These are phyloP conservation scores for Crotalus viridis DNA, from an alignment of 2,113 vertebrate genomes.

Conservation along the genomic window DNA sequence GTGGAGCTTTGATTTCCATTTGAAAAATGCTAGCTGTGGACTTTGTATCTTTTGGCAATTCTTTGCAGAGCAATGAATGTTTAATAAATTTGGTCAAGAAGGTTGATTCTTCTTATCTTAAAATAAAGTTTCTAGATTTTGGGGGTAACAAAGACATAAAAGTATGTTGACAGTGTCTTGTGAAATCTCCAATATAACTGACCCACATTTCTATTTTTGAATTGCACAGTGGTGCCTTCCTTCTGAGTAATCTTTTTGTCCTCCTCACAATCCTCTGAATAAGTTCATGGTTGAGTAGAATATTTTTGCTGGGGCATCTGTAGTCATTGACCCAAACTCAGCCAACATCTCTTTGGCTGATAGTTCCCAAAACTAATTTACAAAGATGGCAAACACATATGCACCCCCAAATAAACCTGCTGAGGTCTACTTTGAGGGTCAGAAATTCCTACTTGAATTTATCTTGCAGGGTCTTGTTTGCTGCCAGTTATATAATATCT, in stretches of 20 bases:
- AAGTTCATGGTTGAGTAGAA: background rate
- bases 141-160: background rate
- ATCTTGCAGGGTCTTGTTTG: background rate
- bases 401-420: background rate
- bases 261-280: background rate
- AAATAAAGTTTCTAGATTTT: background rate
- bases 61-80: background rate
- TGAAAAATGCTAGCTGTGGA: background rate
- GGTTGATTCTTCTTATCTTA: background rate
- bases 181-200: background rate
- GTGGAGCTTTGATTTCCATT: background rate
- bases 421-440: background rate
- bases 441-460: background rate
- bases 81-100: background rate
- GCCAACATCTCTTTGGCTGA: background rate
- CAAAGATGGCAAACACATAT: background rate
- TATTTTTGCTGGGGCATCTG: background rate
- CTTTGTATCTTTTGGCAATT: background rate
- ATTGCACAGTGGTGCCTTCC: background rate
- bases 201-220: background rate
- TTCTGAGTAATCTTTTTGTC: background rate
- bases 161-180: too few relatives aligned
- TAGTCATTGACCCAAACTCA: background rate
- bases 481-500: background rate
- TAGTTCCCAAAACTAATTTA: background rate